Conservation (phyloP, 2,888 invertebrate species). For the Drosophila infuscata region DNA sequence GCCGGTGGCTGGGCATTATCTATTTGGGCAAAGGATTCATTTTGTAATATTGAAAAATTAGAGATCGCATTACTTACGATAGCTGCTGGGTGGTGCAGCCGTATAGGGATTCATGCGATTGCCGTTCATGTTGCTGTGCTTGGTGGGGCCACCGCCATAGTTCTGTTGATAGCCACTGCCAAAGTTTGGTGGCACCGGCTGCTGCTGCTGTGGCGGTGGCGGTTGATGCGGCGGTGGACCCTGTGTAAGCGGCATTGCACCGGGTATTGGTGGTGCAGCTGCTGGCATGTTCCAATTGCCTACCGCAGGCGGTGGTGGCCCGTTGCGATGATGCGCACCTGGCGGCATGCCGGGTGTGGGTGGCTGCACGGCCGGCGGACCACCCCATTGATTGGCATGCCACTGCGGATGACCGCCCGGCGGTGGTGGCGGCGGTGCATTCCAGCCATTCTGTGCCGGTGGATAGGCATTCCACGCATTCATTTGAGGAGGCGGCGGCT, state of each 20-base stretch:
- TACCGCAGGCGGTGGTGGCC: slow-evolving; percentile 68
- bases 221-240: slow-evolving; percentile 63
- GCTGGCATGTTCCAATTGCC: slow-evolving; percentile 69
- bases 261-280: slow-evolving; percentile 62
- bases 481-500: slow-evolving; percentile 85
- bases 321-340: slow-evolving; percentile 57
- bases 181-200: slow-evolving; percentile 72
- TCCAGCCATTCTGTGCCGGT: slow-evolving; percentile 79
- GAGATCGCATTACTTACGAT: slow-evolving; percentile 58
- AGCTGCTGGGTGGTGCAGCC: slow-evolving; percentile 64
- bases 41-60: neutral
- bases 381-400: slow-evolving; percentile 77
- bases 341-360: slow-evolving; percentile 62
- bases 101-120: slow-evolving; percentile 90
- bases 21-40: slow-evolving; percentile 6
- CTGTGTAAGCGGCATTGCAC: slow-evolving; percentile 56
- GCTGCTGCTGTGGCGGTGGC: slow-evolving; percentile 52
- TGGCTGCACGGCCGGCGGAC: slow-evolving; percentile 68
- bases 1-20: slow-evolving; percentile 65
- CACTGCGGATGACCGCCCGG: slow-evolving; percentile 68
- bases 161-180: slow-evolving; percentile 92
- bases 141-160: slow-evolving; percentile 93
- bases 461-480: slow-evolving; percentile 80
- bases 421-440: slow-evolving; percentile 77
- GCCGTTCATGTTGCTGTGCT: slow-evolving; percentile 88